A percentile compares a stretch with the other conserved stretches of the same genome.
These are phyloP conservation scores for Drosophila novamexicana DNA, from an alignment of 1,140 invertebrate genomes.

Conservation along the genomic window DNA sequence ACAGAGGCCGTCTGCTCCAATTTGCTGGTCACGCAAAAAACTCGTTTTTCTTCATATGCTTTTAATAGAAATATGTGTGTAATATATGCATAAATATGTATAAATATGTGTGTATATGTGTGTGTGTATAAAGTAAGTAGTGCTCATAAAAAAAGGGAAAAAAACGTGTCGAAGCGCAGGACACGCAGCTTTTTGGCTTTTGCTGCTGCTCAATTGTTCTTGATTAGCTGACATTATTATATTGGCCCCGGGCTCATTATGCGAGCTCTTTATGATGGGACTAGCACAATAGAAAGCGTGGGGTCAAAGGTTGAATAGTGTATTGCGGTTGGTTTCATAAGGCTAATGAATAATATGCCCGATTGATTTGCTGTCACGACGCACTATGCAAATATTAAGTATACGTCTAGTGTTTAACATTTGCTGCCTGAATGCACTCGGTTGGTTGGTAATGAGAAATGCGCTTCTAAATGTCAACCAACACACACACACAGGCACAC, in stretches of 20 bases:
- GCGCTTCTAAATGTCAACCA: conserved; percentile 69
- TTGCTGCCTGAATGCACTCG: neutral
- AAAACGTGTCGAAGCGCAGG: conserved; percentile 27
- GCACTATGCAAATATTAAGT: conserved; percentile 23
- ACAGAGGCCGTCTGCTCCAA: conserved; percentile 51
- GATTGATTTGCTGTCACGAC: conserved; percentile 40
- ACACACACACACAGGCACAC: conserved; percentile 24
- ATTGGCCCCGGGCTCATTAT: conserved; percentile 58
- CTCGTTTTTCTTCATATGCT: conserved; percentile 77
- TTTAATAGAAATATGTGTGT: conserved; percentile 56
- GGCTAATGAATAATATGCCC: conserved; percentile 19
- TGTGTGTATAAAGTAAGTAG: conserved; percentile 1
- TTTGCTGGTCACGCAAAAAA: conserved; percentile 72
- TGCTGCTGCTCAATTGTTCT: conserved; percentile 49
- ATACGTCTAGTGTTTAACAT: conserved; percentile 17
- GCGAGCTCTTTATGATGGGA: conserved; percentile 6
- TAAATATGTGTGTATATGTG: neutral
- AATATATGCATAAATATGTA: conserved; percentile 13
- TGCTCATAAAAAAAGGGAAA: conserved; percentile 27
- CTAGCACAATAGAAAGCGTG: neutral
- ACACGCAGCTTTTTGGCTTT: conserved; percentile 49
- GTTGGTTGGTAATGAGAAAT: conserved; percentile 15
- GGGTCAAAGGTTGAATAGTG: conserved; percentile 1
- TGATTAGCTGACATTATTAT: conserved; percentile 59
- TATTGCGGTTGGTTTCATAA: neutral